phyloP scores from a whole-genome alignment of 1,140 invertebrate genomes.

The Rhyacophila brunnea region DNA sequence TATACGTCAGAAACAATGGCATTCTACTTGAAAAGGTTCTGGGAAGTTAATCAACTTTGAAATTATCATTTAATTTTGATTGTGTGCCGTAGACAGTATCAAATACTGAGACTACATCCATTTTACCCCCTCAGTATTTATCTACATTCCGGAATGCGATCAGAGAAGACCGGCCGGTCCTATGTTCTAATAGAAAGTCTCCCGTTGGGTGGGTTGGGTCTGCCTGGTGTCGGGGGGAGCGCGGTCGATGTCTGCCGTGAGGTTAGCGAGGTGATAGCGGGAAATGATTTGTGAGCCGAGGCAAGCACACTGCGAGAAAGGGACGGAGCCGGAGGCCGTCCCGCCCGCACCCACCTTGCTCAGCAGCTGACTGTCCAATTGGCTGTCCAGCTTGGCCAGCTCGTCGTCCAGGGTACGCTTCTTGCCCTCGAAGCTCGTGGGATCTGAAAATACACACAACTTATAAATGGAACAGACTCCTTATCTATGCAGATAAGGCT shows the following conservation, averaged over 20 bases:
- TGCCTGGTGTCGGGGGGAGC: slow-evolving; percentile 23
- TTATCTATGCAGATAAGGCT: no score
- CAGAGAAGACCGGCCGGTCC: no score
- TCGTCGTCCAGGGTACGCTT: slow-evolving; percentile 79
- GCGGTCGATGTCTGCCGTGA: slow-evolving; percentile 22
- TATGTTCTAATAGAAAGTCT: slow-evolving; percentile 34
- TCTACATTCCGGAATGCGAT: no score
- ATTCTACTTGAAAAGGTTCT: no score
- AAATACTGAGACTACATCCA: no score
- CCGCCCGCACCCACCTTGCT: slow-evolving; percentile 64
- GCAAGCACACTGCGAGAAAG: slow-evolving; percentile 9
- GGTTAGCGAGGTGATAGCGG: slow-evolving; percentile 13
- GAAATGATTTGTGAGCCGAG: slow-evolving; percentile 3
- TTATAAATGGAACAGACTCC: no score
- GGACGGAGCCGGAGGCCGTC: slow-evolving; percentile 37
- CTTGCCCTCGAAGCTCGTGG: slow-evolving; percentile 64
- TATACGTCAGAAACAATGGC: no score
- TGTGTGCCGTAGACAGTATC: no score
- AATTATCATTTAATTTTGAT: no score
- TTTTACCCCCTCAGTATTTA: no score
- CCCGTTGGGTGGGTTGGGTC: slow-evolving; percentile 11
- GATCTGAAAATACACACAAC: slow-evolving; percentile 26
- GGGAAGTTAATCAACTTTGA: no score
- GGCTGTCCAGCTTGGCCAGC: slow-evolving; percentile 76
- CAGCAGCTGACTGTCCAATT: slow-evolving; percentile 60